These are phyloP conservation scores for Drosophila paulistorum DNA, from an alignment of 1,140 invertebrate genomes.

Conservation along the genomic window DNA sequence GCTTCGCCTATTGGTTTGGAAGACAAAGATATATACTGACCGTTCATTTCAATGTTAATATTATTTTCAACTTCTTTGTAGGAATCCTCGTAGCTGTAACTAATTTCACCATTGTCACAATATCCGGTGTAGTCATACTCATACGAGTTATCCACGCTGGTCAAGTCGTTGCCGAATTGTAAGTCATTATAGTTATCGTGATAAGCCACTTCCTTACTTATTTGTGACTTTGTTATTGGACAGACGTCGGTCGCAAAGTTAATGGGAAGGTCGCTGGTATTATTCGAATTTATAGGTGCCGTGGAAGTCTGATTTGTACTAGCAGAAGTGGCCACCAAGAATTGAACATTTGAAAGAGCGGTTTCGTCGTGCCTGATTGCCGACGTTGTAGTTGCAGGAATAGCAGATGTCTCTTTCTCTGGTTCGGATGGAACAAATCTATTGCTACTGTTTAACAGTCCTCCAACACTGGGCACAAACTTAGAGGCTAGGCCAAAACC, in stretches of 20 bases:
- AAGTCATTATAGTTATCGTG: conserved; percentile 30
- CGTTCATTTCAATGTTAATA: background rate
- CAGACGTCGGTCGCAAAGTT: background rate
- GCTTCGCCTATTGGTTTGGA: background rate
- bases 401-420: background rate
- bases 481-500: conserved; percentile 74
- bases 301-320: background rate
- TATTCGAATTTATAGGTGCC: background rate
- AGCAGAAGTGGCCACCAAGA: background rate
- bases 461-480: conserved; percentile 67
- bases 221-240: conserved; percentile 13
- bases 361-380: background rate
- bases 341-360: background rate
- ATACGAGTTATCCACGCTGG: conserved; percentile 9
- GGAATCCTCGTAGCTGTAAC: conserved; percentile 4
- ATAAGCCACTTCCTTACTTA: conserved; percentile 4
- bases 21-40: conserved; percentile 14
- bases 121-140: conserved; percentile 50
- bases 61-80: conserved; percentile 18
- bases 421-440: conserved; percentile 19
- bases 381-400: conserved; percentile 17
- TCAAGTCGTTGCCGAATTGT: conserved; percentile 24
- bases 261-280: background rate
- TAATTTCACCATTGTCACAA: background rate
- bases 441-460: conserved; percentile 49